Conservation (phyloP, 2,797 vertebrate genomes). For the Sebastiscus albofasciatus region DNA sequence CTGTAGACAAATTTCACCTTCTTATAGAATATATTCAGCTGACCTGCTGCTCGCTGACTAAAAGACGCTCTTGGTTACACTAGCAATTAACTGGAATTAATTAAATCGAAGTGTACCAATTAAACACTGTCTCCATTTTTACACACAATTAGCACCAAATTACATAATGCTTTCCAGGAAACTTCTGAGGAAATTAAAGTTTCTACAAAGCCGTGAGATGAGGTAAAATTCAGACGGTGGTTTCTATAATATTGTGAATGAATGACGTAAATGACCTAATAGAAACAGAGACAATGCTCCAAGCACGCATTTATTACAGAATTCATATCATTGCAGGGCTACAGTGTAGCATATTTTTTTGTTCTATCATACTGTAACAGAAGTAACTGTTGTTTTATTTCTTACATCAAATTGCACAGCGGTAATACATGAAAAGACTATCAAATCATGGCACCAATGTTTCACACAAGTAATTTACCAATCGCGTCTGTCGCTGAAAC, state of each 20-base stretch:
- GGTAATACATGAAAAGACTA: conserved; percentile 13
- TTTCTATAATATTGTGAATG: neutral
- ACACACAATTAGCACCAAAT: neutral
- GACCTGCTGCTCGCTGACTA: conserved; percentile 1
- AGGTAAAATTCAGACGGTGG: neutral
- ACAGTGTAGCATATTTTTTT: neutral
- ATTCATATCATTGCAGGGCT: conserved; percentile 8
- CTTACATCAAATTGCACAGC: neutral
- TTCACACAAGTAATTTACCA: conserved; percentile 37
- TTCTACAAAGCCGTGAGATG: neutral
- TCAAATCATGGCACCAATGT: conserved; percentile 26
- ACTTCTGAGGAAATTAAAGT: neutral
- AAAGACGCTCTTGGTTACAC: conserved; percentile 1
- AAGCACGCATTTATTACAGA: conserved; percentile 2
- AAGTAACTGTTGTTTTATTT: neutral
- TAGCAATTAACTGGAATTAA: conserved; percentile 18
- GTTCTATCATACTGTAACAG: neutral
- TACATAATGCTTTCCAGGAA: neutral
- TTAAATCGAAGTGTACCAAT: conserved; percentile 3
- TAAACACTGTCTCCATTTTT: conserved; percentile 10
- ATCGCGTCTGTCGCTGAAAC: conserved; percentile 13
- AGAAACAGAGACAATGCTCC: neutral
- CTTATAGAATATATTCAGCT: neutral
- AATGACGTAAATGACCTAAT: neutral
- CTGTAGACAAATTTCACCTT: neutral